Conservation (phyloP, 2,797 vertebrate species). For the Gallinago nigripennis region DNA sequence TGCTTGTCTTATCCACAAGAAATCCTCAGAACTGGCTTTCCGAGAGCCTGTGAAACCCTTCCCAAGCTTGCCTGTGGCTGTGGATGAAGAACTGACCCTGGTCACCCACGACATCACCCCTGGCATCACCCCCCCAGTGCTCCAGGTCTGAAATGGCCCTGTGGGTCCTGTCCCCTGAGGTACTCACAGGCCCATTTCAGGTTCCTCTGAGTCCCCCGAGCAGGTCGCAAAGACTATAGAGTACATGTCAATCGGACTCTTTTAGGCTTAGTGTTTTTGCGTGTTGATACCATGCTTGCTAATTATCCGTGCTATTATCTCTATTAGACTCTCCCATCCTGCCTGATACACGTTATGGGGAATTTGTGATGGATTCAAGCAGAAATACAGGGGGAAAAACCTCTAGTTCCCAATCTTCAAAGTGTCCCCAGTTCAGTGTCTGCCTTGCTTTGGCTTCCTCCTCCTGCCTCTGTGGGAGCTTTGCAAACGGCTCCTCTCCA, state of each 20-base stretch:
- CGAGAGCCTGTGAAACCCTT: not conserved
- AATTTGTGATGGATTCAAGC: not conserved
- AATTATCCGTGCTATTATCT: not conserved
- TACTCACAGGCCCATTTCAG: not conserved
- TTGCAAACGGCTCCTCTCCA: not conserved
- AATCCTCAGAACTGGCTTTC: not conserved
- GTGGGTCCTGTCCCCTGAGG: not conserved
- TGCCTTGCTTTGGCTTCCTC: not conserved
- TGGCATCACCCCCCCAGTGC: not conserved
- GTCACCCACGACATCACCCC: not conserved
- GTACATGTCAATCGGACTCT: not conserved
- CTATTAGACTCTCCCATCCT: not conserved
- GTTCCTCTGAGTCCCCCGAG: not conserved
- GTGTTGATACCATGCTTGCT: not conserved
- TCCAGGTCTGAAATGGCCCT: not conserved
- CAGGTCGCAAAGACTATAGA: not conserved
- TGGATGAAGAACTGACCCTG: not conserved
- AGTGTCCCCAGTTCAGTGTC: not conserved
- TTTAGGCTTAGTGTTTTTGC: not conserved
- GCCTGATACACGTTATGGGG: not conserved
- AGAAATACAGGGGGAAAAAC: not conserved
- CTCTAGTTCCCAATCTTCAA: not conserved
- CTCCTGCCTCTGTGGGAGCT: not conserved
- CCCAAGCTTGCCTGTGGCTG: not conserved
- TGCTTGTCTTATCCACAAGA: not conserved